Evolutionary conservation across 2,797 vertebrate species (phyloP), one percentile per base, ranked within the genome.

Genomic region (Kryptolebias ocellatus): DNA sequence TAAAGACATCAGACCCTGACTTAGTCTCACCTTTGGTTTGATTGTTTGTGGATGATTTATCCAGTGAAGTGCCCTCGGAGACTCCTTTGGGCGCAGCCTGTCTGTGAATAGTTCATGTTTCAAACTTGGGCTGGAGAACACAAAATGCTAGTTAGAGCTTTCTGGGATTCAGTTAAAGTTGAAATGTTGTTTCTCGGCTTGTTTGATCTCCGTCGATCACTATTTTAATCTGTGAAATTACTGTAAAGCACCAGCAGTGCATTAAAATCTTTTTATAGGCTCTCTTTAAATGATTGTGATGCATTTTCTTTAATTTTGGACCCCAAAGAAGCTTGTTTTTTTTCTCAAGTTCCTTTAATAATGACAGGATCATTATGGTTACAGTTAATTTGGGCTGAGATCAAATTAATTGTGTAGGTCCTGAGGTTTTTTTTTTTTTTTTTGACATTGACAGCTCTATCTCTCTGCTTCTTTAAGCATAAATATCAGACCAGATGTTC

Each of bases 1-100:
- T 81, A 80, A 72, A 83, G 78, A 84, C 64, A 55, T 28, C 20
- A 46, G 60, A 57, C 66, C 60, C 56, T 17, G 59, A 53, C 58
- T 75, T 37, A 61, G 52, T 81, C 69, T 79, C 62, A 63, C 51
- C 58, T 29, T 31, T 44, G 42, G 46, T 88, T 87, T 72, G 70
- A 80, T 81, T 83, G 75, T 69, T 76, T 80, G 74, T 61, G 64
- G 58, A 67, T 73, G 72, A 73, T 79, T 79, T 76, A 80, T 75
- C 60, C 57, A 31, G 52, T 64, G 77, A 73, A 78, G 45, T 72
- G 62, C 69, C 62, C 60, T 29, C 2, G 53, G 71, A 83, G 61
- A 71, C 54, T 53, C 29, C 49, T 66, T 45, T 39, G 24, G 31
- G 56, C 65, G 63, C 61, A 77, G 24, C 18, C 47, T 44, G 66